Base-by-base conservation (phyloP, 2,113 vertebrate species). In the Carassius gibelio region DNA sequence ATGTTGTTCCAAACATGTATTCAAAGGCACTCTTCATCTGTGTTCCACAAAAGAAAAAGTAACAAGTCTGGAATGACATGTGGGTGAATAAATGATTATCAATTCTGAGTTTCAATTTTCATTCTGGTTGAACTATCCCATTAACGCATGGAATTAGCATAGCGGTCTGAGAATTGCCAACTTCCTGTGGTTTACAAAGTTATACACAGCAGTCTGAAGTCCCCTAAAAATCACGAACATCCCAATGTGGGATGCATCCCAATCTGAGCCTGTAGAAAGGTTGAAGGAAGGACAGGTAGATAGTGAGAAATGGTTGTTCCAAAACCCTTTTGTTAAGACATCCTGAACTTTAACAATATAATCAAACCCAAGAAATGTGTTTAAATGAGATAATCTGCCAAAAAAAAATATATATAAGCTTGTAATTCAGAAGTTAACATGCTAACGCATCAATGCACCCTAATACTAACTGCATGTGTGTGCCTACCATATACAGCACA, bases 261-360 rank as follows among this genome's bases (percentile, higher is more conserved):
- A 34, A 71, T n/a, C 17, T 62, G 89, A 80, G 81, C 82, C 78
- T 66, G 80, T 42, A 21, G 36, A 88, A 5, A 45, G 38, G 17
- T 45, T 68, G 84, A 17, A 75, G 3, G 80, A 61, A 72, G 86
- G 87, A 64, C 85, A 86, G 59, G 64, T 1, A 88, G 85, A 45
- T 55, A 62, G 85, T 81, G 89, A 91, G 34, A 88, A 88, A 78
- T 87, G 87, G 59, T 86, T 83, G 21, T 77, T 89, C 14, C 66
- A 89, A 87, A 87, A 6, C 66, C 45, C 81, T 79, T 75, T 87
- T 90, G 95, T 96, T 97, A 96, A 96, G 96, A 92, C 4, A 13
- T 2, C 21, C 21, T 74, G 11, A 74, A n/a, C 8, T 21, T 23
- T 90, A 55, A 42, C 21, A 69, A 72, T 76, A 15, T 64, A 79